phyloP scores from a whole-genome alignment of 2,888 invertebrate genomes.

The Andrena camellia region DNA sequence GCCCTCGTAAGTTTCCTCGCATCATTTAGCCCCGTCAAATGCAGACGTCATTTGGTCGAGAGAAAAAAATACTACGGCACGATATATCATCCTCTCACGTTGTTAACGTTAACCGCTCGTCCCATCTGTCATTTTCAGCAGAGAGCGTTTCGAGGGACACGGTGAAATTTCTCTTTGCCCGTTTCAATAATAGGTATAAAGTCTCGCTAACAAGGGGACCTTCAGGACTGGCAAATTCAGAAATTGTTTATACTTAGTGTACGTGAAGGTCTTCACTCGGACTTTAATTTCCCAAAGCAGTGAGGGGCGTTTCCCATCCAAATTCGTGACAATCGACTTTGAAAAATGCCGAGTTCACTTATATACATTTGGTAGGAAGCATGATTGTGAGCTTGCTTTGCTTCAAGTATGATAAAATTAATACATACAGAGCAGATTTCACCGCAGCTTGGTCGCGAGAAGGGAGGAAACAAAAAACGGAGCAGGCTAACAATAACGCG shows the following conservation, averaged over 20 bases:
- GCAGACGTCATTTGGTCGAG: background rate
- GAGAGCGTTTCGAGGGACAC: background rate
- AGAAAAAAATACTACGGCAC: background rate
- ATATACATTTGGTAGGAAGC: too few relatives aligned
- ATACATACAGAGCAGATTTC: background rate
- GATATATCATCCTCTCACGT: background rate
- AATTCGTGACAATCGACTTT: too few relatives aligned
- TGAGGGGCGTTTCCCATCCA: too few relatives aligned
- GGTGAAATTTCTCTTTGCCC: background rate
- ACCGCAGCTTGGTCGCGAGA: background rate
- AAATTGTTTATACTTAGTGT: too few relatives aligned
- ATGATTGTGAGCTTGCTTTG: too few relatives aligned
- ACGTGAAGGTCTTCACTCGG: too few relatives aligned
- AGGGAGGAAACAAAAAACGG: background rate
- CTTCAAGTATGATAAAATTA: too few relatives aligned
- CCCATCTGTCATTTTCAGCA: background rate
- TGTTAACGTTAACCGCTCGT: constrained; percentile 7
- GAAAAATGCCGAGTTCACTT: too few relatives aligned
- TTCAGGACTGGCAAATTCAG: too few relatives aligned
- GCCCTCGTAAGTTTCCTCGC: constrained; percentile 21
- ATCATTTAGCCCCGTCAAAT: constrained; percentile 24
- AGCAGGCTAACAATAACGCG: background rate
- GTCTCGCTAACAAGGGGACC: too few relatives aligned
- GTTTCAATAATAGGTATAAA: background rate
- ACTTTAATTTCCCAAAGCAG: too few relatives aligned